Evolutionary conservation across 2,888 invertebrate species (phyloP).

Genomic region (Lutraria lutraria): DNA sequence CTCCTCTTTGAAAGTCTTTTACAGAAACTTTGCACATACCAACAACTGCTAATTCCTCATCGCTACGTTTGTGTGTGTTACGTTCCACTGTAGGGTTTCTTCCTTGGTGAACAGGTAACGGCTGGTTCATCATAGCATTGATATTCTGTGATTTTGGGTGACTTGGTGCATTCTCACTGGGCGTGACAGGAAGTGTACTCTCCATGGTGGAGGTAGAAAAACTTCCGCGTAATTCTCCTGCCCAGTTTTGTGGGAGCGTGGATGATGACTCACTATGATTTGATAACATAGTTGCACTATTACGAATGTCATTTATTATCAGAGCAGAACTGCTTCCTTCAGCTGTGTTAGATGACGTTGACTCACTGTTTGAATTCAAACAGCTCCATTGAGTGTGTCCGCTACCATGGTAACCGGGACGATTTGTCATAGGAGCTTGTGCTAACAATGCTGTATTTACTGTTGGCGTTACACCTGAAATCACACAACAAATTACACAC

Average conservation of each 20-base stretch:
- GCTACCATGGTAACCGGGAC: slow-evolving; percentile 68
- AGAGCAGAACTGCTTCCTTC: slow-evolving; percentile 68
- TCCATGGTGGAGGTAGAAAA: slow-evolving; percentile 89
- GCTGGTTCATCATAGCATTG: slow-evolving; percentile 77
- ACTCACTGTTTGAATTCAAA: slow-evolving; percentile 56
- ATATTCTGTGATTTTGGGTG: slow-evolving; percentile 82
- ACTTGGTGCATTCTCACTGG: slow-evolving; percentile 87
- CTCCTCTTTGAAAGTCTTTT: neutral
- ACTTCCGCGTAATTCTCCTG: slow-evolving; percentile 76
- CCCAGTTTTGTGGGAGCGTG: slow-evolving; percentile 58
- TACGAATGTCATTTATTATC: slow-evolving; percentile 70
- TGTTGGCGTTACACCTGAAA: slow-evolving; percentile 88
- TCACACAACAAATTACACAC: too few relatives aligned
- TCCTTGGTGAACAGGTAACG: slow-evolving; percentile 92
- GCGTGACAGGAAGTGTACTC: slow-evolving; percentile 89
- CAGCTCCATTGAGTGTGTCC: slow-evolving; percentile 66
- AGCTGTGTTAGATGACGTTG: slow-evolving; percentile 59
- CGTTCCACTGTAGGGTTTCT: slow-evolving; percentile 93
- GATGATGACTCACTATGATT: slow-evolving; percentile 48
- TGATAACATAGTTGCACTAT: slow-evolving; percentile 36
- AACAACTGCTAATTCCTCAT: slow-evolving; percentile 88
- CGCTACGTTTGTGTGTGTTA: slow-evolving; percentile 89
- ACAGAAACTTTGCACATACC: slow-evolving; percentile 81
- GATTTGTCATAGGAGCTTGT: slow-evolving; percentile 52
- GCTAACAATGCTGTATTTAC: slow-evolving; percentile 86